Percentiles rank a stretch among this genome's conserved stretches.
These are phyloP conservation scores for Cheilosia scutellata DNA, from an alignment of 2,888 invertebrate genomes.

Conservation along the genomic window DNA sequence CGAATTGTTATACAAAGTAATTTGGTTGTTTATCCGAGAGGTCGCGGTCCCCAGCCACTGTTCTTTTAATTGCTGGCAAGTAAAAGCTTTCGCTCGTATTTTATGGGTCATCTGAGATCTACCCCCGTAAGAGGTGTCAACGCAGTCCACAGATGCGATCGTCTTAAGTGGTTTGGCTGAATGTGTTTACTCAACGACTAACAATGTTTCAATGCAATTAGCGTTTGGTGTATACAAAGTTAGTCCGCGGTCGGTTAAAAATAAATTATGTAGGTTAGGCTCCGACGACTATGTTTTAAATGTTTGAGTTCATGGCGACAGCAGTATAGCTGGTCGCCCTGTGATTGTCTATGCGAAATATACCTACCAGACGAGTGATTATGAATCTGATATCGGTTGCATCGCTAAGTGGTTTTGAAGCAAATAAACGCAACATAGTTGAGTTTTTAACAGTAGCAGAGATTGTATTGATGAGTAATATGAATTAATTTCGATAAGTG, in stretches of 20 bases:
- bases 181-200: slow-evolving; percentile 44
- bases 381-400: neutral
- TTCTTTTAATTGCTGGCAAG: slow-evolving; percentile 17
- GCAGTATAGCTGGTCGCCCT: neutral
- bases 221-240: neutral
- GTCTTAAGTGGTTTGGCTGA: slow-evolving; percentile 33
- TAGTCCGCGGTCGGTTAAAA: neutral
- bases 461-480: slow-evolving; percentile 56
- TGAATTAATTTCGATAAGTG: neutral
- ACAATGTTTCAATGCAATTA: neutral
- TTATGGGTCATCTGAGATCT: slow-evolving; percentile 22
- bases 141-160: neutral
- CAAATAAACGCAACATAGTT: slow-evolving; percentile 23
- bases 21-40: slow-evolving; percentile 27
- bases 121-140: neutral
- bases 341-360: neutral
- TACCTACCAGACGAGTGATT: neutral
- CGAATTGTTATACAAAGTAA: slow-evolving; percentile 16
- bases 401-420: slow-evolving; percentile 53
- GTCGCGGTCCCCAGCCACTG: slow-evolving; percentile 45
- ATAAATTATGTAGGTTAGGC: neutral
- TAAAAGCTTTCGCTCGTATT: slow-evolving; percentile 64
- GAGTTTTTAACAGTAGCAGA: slow-evolving; percentile 50
- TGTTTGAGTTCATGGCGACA: too few species aligned
- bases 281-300: neutral